Conservation (phyloP, 64 coral and sea anemone species). For the Cladopsammia gracilis region DNA sequence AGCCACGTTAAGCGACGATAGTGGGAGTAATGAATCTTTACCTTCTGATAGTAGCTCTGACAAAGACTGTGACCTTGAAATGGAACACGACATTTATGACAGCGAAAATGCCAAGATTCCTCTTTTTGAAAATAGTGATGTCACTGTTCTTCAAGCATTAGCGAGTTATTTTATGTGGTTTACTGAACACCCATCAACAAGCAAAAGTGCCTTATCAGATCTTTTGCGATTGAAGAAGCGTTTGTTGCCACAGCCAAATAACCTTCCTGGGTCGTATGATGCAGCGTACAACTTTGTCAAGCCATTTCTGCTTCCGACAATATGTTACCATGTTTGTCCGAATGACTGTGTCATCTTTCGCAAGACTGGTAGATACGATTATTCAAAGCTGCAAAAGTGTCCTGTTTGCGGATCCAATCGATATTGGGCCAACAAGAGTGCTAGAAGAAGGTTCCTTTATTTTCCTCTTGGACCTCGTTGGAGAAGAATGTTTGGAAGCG, state of each 20-base stretch:
- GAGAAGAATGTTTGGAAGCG: constrained; percentile 42
- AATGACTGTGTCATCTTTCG: constrained; percentile 58
- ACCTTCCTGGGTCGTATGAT: constrained; percentile 24
- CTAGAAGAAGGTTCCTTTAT: constrained; percentile 10
- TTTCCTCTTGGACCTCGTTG: constrained; percentile 28
- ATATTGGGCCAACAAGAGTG: neutral
- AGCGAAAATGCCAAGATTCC: constrained; percentile 10
- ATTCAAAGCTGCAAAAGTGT: constrained; percentile 9
- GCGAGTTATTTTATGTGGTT: constrained; percentile 45
- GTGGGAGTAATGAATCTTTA: neutral
- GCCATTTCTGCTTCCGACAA: constrained; percentile 30
- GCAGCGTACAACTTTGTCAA: constrained; percentile 25
- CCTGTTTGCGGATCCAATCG: constrained; percentile 12
- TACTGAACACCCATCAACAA: constrained; percentile 7
- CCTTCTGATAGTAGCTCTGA: neutral
- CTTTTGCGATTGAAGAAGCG: constrained; percentile 10
- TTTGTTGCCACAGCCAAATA: constrained; percentile 20
- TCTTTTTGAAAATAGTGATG: constrained; percentile 19
- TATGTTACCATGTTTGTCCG: constrained; percentile 38
- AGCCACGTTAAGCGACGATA: neutral
- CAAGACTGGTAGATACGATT: constrained; percentile 34
- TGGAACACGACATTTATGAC: neutral
- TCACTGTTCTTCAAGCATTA: constrained; percentile 28
- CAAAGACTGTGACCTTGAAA: neutral
- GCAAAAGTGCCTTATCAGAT: constrained; percentile 25